phyloP scores from a whole-genome alignment of 2,113 vertebrate species.

The Progne subis region DNA sequence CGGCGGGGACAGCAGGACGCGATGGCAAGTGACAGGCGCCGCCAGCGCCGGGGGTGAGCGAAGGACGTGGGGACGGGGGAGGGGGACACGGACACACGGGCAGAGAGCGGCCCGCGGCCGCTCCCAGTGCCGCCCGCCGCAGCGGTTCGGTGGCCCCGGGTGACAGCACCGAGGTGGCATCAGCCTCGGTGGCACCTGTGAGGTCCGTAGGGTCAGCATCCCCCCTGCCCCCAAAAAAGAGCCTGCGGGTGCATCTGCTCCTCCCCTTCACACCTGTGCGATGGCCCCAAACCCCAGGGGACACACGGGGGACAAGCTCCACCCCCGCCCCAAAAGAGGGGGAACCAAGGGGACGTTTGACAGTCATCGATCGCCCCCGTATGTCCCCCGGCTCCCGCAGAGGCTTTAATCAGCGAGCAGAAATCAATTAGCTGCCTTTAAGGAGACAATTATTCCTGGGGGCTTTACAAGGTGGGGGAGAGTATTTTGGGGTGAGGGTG shows the following conservation, averaged over 20 bases:
- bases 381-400: constrained; percentile 32
- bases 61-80: not conserved
- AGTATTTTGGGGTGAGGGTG: not conserved
- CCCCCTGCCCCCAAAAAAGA: fast-evolving
- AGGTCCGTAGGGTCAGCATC: not conserved
- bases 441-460: constrained; percentile 52
- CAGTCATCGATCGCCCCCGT: not conserved
- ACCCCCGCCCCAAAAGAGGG: not conserved
- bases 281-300: not conserved
- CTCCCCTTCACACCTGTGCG: not conserved
- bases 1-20: constrained; percentile 16
- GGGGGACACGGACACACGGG: not conserved
- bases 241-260: not conserved
- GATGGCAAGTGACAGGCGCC: constrained; percentile 45
- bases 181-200: not conserved
- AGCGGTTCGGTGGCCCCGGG: not conserved
- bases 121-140: not conserved
- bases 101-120: not conserved
- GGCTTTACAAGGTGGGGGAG: not conserved
- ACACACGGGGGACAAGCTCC: not conserved
- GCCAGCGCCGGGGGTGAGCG: constrained; percentile 31
- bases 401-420: constrained; percentile 73
- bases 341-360: not conserved
- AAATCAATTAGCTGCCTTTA: constrained; percentile 79
- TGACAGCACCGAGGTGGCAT: not conserved